Base-by-base conservation (phyloP, 1,140 invertebrate species). In the Conus betulinus region DNA sequence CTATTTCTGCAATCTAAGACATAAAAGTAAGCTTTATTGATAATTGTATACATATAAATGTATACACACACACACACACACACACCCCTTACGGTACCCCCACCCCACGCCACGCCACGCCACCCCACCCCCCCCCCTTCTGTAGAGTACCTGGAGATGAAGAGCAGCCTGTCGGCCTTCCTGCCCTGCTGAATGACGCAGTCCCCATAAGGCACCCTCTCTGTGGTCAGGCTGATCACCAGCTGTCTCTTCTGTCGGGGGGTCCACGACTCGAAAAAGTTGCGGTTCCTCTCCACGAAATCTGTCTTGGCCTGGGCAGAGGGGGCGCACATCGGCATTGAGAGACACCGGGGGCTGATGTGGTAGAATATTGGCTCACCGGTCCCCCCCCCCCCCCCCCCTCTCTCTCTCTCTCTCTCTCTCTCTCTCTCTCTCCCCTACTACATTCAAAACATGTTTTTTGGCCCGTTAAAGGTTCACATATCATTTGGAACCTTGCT, bases 221-320 rank as follows among this genome's bases (percentile, higher is more conserved):
- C 91, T 85, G 94, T 94, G 60, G 93, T 93, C 57, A 95, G 87
- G 8, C 94, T 94, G 93, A 95, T 94, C 3, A 93, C 91, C 15
- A 95, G 91, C 84, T 95, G 94, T 87, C 94, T 94, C 85, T 91
- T 92, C 89, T 95, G 94, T 84, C 93, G 93, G 1, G 94, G 92
- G 11, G 93, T 86, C 95, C 94, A 95, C n/a, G 91, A 91, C 10
- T 89, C 90, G 39, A 39, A 39, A 90, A 94, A 95, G 51, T 25
- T 57, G 57, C 52, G 81, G 85, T 93, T 94, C 15, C 81, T 90
- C 74, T 93, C 91, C 51, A 95, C 93, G 87, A 95, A 95, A 4
- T 91, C 71, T 20, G 90, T 90, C 90, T 95, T 95, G 83, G 95
- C 93, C 76, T 95, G 93, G 17, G 7, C 1, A 20, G 20, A 20